These are phyloP conservation scores for Desmophyllum pertusum DNA, from an alignment of 92 coral and sea anemone species.

Conservation along the genomic window DNA sequence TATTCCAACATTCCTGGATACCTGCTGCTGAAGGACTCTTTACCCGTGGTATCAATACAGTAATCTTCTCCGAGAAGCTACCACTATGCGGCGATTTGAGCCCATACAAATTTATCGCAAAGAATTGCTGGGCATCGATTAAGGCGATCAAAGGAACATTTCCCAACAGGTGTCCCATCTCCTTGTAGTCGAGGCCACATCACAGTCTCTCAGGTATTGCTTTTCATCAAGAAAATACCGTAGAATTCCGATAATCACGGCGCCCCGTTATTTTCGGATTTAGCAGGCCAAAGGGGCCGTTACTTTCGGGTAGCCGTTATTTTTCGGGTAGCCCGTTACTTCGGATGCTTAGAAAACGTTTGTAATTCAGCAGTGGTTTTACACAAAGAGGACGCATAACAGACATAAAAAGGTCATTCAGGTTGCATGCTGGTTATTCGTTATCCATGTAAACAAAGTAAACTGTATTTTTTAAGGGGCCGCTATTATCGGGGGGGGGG, in stretches of 20 bases:
- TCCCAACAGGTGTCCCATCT: conserved; percentile 77
- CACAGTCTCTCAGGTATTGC: conserved; percentile 78
- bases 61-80: conserved; percentile 76
- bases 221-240: neutral
- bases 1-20: conserved; percentile 92
- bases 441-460: no score
- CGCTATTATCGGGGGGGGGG: no score
- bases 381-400: no score
- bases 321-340: no score
- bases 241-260: neutral
- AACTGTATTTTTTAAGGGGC: no score
- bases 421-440: no score
- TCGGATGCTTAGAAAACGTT: no score
- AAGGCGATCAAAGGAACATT: conserved; percentile 76
- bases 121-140: conserved; percentile 87
- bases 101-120: conserved; percentile 74
- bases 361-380: no score
- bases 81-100: conserved; percentile 58
- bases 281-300: no score
- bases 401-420: no score
- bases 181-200: conserved; percentile 77
- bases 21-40: conserved; percentile 67
- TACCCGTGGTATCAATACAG: conserved; percentile 77
- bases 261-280: no score
- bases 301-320: no score